A percentile compares a stretch with the other conserved stretches of the same genome.
Evolutionary conservation across 2,797 vertebrate genomes (phyloP).

Genomic region (Tarsius wallacei): DNA sequence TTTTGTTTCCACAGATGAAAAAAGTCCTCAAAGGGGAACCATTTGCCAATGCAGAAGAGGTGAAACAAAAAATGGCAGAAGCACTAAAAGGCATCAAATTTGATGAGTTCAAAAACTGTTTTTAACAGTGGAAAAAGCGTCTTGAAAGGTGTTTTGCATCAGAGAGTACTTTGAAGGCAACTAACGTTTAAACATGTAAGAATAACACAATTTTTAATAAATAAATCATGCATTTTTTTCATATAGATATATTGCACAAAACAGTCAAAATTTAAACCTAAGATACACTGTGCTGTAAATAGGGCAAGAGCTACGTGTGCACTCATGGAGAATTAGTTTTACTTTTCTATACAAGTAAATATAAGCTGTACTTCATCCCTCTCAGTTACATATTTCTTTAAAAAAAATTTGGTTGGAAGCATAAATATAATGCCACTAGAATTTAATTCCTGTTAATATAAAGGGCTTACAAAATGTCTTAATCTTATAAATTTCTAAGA

Average conservation of each 20-base stretch:
- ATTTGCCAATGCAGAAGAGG: too few relatives aligned
- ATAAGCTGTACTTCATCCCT: not conserved
- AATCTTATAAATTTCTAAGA: not conserved
- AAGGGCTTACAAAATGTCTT: not conserved
- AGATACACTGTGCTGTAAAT: not conserved
- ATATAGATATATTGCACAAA: not conserved
- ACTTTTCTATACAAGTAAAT: not conserved
- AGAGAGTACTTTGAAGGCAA: too few relatives aligned
- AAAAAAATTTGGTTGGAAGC: not conserved
- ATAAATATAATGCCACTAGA: not conserved
- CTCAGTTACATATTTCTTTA: not conserved
- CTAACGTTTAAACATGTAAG: too few relatives aligned
- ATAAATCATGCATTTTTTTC: too few relatives aligned
- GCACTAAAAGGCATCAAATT: too few relatives aligned
- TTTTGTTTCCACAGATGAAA: too few relatives aligned
- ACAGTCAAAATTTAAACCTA: not conserved
- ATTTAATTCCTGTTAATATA: slow-evolving; percentile 9
- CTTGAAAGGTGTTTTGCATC: too few relatives aligned
- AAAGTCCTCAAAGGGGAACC: too few relatives aligned
- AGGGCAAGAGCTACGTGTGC: not conserved
- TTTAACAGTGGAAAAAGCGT: too few relatives aligned
- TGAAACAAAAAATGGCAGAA: too few relatives aligned
- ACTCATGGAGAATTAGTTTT: not conserved
- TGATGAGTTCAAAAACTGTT: too few relatives aligned
- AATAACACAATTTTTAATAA: too few relatives aligned